phyloP scores from a whole-genome alignment of 2,113 vertebrate species.

The Pterophyllum scalare region DNA sequence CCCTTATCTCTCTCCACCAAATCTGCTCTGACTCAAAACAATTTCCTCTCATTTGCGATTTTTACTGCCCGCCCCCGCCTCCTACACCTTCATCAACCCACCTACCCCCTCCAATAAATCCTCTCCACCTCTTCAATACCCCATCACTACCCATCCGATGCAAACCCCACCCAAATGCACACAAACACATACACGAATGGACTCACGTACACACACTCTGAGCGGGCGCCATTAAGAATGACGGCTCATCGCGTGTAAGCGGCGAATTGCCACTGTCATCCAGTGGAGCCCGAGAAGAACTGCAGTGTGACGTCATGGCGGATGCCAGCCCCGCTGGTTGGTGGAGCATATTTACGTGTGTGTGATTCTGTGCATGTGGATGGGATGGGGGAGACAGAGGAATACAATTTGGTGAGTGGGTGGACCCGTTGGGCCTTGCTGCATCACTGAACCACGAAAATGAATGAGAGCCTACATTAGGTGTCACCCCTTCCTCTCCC shows the following conservation, averaged over 20 bases:
- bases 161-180: slow-evolving; percentile 63
- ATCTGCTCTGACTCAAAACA: slow-evolving; percentile 81
- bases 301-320: slow-evolving; percentile 75
- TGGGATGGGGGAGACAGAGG: slow-evolving; percentile 60
- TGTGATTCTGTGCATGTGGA: slow-evolving; percentile 55
- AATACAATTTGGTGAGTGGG: slow-evolving; percentile 71
- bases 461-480: slow-evolving; percentile 65
- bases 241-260: slow-evolving; percentile 64
- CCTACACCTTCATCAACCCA: slow-evolving; percentile 63
- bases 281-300: slow-evolving; percentile 74
- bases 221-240: slow-evolving; percentile 65
- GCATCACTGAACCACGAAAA: slow-evolving; percentile 71
- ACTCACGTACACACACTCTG: slow-evolving; percentile 66
- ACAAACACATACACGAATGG: slow-evolving; percentile 49
- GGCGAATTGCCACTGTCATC: slow-evolving; percentile 74
- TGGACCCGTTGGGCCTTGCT: slow-evolving; percentile 67
- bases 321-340: slow-evolving; percentile 64
- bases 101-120: slow-evolving; percentile 62
- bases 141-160: slow-evolving; percentile 49
- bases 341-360: slow-evolving; percentile 67
- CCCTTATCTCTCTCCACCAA: slow-evolving; percentile 79
- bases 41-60: slow-evolving; percentile 80
- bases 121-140: slow-evolving; percentile 57
- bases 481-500: slow-evolving; percentile 54
- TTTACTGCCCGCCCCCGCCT: slow-evolving; percentile 56